phyloP scores from a whole-genome alignment of 2,888 invertebrate genomes.

The Eilema depressum region DNA sequence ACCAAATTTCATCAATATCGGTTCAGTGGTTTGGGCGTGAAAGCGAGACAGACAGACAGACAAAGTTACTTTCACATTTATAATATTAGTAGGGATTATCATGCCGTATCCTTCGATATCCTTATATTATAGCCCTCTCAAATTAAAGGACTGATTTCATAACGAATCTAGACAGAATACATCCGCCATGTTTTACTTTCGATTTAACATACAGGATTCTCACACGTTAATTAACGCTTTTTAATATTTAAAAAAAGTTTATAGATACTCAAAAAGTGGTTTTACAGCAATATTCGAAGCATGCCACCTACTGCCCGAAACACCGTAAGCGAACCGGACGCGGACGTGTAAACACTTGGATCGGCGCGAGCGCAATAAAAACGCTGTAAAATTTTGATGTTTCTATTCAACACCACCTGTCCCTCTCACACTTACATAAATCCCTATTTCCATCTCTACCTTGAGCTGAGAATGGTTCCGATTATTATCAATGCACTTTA shows the following conservation, averaged over 20 bases:
- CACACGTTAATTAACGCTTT: slow-evolving; percentile 48
- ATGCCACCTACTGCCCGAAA: slow-evolving; percentile 62
- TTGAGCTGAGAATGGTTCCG: slow-evolving; percentile 75
- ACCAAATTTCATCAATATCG: too few relatives aligned
- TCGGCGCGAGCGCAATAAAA: slow-evolving; percentile 83
- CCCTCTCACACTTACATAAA: slow-evolving; percentile 50
- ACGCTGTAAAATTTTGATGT: slow-evolving; percentile 87
- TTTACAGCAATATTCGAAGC: slow-evolving; percentile 57
- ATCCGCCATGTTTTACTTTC: not conserved
- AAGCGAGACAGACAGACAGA: too few relatives aligned
- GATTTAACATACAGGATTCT: slow-evolving; percentile 18
- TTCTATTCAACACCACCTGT: slow-evolving; percentile 78
- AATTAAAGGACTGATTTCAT: not conserved
- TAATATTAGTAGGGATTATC: too few relatives aligned
- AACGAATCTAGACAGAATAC: not conserved
- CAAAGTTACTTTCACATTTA: too few relatives aligned
- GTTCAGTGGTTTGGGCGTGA: too few relatives aligned
- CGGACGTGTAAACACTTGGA: slow-evolving; percentile 77
- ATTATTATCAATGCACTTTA: slow-evolving; percentile 87
- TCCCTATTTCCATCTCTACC: slow-evolving; percentile 58
- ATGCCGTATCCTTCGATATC: not conserved
- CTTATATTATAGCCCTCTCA: not conserved
- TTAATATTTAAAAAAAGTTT: slow-evolving; percentile 43
- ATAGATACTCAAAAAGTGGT: slow-evolving; percentile 51
- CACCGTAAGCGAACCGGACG: slow-evolving; percentile 73